These are phyloP conservation scores for Cheilosia variabilis DNA, from an alignment of 2,888 invertebrate genomes.

Conservation along the genomic window DNA sequence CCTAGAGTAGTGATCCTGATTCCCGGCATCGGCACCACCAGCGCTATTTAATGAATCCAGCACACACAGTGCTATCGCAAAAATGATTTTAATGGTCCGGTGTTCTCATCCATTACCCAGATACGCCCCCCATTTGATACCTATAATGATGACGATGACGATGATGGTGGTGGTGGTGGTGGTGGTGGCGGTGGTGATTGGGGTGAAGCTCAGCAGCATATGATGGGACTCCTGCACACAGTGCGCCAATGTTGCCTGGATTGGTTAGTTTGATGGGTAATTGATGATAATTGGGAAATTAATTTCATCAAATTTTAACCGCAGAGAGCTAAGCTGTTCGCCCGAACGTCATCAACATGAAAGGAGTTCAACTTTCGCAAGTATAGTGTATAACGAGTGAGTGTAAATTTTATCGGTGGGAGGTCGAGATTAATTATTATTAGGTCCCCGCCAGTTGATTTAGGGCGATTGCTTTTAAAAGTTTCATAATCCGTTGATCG, in stretches of 20 bases:
- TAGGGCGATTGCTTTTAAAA: too few species aligned
- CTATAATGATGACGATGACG: conserved; percentile 34
- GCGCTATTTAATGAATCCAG: conserved; percentile 58
- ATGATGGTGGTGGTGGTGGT: background rate
- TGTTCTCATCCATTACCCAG: conserved; percentile 32
- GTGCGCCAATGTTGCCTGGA: conserved; percentile 23
- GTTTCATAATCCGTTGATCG: too few species aligned
- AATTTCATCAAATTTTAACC: conserved; percentile 68
- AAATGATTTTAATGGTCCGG: conserved; percentile 60
- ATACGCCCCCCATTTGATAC: conserved; percentile 39
- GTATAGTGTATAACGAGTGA: too few species aligned
- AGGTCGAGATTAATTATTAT: too few species aligned
- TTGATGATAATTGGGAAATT: conserved; percentile 73
- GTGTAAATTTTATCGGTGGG: too few species aligned
- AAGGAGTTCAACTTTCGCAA: conserved; percentile 2
- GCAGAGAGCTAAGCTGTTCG: conserved; percentile 58
- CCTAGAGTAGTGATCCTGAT: conserved; percentile 53
- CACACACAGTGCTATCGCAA: conserved; percentile 44
- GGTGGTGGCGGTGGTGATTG: background rate
- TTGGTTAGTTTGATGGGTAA: conserved; percentile 72
- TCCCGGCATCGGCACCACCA: conserved; percentile 60
- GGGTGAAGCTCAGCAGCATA: background rate
- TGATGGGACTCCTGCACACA: conserved; percentile 40
- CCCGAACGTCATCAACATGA: conserved; percentile 50
- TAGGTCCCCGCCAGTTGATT: too few species aligned